Conservation (phyloP, 2,113 vertebrate genomes). For the Butorides virescens region DNA sequence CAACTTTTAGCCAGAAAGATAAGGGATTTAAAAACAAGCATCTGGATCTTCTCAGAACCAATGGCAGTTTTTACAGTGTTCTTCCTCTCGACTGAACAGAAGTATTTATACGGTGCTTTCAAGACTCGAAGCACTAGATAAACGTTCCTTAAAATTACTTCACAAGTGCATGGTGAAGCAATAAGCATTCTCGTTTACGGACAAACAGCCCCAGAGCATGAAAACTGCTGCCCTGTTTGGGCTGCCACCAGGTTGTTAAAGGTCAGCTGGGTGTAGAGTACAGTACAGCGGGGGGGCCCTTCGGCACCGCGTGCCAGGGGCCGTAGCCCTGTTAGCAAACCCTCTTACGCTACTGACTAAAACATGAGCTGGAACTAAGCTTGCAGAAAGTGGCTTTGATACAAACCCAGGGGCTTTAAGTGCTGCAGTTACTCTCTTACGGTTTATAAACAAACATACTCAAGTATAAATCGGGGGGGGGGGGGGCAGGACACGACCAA, state of each 20-base stretch:
- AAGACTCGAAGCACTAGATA: background rate
- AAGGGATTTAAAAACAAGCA: background rate
- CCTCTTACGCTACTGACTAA: background rate
- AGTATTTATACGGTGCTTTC: background rate
- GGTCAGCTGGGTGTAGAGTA: constrained; percentile 13
- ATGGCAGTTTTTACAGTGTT: background rate
- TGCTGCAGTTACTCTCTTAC: background rate
- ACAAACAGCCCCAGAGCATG: background rate
- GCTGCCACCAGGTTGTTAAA: background rate
- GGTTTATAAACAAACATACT: background rate
- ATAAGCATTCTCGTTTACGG: background rate
- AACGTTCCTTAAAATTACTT: background rate
- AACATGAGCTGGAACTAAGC: background rate
- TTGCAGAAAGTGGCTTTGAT: background rate
- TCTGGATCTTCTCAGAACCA: background rate
- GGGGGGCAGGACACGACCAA: background rate
- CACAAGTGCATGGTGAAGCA: background rate
- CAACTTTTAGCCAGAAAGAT: background rate
- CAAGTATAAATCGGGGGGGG: background rate
- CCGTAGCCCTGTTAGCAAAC: background rate
- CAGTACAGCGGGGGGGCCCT: background rate
- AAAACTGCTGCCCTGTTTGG: background rate
- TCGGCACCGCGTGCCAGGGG: background rate
- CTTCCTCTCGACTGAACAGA: background rate
- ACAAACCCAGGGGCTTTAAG: background rate